Evolutionary conservation across 2,888 invertebrate genomes (phyloP).

Genomic region (Athalia rosae): DNA sequence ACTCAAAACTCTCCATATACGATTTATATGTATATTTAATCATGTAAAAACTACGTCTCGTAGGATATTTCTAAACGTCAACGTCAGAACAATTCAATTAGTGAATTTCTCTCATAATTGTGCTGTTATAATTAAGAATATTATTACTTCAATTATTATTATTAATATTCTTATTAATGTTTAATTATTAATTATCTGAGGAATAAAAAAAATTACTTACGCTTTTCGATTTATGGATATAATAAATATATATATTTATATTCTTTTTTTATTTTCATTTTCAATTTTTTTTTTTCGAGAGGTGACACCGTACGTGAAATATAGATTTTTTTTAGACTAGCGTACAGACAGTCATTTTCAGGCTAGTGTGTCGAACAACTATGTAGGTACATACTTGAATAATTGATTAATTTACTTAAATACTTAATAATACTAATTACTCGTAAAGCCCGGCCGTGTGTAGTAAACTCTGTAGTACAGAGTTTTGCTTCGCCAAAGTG

Average conservation of each 20-base stretch:
- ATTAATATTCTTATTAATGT: constrained; percentile 17
- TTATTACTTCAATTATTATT: background rate
- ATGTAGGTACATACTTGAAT: constrained; percentile 49
- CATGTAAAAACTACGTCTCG: constrained; percentile 24
- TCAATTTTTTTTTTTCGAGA: constrained; percentile 25
- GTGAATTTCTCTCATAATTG: constrained; percentile 14
- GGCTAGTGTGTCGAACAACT: constrained; percentile 61
- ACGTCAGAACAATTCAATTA: constrained; percentile 26
- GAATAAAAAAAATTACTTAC: constrained; percentile 42
- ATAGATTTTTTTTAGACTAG: constrained; percentile 63
- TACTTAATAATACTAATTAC: constrained; percentile 47
- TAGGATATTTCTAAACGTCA: constrained; percentile 42
- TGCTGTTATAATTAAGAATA: constrained; percentile 2
- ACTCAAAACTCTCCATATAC: constrained; percentile 7
- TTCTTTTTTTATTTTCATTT: background rate
- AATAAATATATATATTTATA: constrained; percentile 45
- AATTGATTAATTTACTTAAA: constrained; percentile 37
- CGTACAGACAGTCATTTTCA: constrained; percentile 58
- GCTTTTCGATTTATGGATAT: constrained; percentile 5
- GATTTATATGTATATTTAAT: background rate
- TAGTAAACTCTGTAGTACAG: constrained; percentile 99
- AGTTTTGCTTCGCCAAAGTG: constrained; percentile 99
- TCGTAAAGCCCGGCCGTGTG: constrained; percentile 78
- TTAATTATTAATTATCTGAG: background rate
- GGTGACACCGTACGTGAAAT: constrained; percentile 54